Evolutionary conservation across 2,888 invertebrate species (phyloP).

Genomic region (Tetheella fluctuosa): DNA sequence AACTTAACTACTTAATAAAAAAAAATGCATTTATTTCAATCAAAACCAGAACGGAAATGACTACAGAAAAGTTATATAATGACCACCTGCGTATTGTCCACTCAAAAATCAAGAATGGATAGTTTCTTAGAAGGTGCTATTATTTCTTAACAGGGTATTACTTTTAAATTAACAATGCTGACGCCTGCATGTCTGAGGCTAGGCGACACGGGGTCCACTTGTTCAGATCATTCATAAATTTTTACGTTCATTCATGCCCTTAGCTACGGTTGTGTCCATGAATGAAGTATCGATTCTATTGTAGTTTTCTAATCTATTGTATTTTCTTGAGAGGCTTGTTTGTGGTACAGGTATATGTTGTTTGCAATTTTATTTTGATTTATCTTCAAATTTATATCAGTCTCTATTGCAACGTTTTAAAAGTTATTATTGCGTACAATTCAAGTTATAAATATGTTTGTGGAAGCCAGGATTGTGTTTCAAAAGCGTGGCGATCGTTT

Average conservation of each 20-base stretch:
- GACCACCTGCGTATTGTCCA: conserved; percentile 60
- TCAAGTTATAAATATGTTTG: not conserved
- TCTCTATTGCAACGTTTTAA: not conserved
- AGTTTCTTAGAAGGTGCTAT: conserved; percentile 55
- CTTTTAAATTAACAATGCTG: conserved; percentile 63
- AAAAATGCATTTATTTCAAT: conserved; percentile 26
- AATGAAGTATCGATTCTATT: conserved; percentile 61
- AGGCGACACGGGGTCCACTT: conserved; percentile 57
- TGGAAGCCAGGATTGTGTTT: not conserved
- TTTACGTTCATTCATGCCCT: conserved; percentile 66
- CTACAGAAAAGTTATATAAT: conserved; percentile 69
- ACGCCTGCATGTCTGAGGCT: conserved; percentile 59
- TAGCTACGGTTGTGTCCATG: conserved; percentile 55
- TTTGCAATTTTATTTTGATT: conserved; percentile 20
- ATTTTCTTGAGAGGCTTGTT: conserved; percentile 39
- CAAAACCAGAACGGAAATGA: conserved; percentile 68
- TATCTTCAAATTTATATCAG: not conserved
- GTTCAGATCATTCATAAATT: conserved; percentile 57
- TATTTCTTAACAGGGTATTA: no score
- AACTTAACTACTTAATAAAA: not conserved
- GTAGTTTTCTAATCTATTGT: conserved; percentile 43
- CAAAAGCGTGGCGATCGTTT: conserved; percentile 4
- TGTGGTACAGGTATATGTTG: conserved; percentile 50
- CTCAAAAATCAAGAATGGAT: conserved; percentile 34
- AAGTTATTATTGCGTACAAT: conserved; percentile 1